Evolutionary conservation across 1,140 invertebrate species (phyloP).

Genomic region (Sycophila sp.): DNA sequence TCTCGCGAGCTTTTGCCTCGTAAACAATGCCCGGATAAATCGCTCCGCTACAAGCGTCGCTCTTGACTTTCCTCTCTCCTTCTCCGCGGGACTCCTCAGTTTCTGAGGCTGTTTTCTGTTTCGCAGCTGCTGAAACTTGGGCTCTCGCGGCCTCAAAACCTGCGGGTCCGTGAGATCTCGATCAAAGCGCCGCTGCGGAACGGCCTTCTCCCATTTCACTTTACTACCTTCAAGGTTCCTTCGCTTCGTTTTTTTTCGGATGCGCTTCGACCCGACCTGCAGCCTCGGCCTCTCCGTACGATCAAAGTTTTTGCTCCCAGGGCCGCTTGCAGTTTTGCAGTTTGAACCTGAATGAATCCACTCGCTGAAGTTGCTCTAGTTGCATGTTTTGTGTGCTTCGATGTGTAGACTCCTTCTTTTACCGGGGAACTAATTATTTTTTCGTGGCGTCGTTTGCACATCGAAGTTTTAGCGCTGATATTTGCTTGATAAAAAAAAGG

Average conservation of each 20-base stretch:
- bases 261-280: background rate
- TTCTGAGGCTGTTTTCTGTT: constrained; percentile 20
- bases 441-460: background rate
- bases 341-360: background rate
- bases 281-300: background rate
- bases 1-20: constrained; percentile 41
- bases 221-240: constrained; percentile 30
- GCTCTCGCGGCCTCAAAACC: background rate
- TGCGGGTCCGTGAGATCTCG: constrained; percentile 13
- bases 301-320: background rate
- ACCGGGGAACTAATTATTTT: background rate
- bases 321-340: background rate
- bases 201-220: background rate
- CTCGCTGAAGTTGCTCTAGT: background rate
- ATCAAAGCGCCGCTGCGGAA: constrained; percentile 22
- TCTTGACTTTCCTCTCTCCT: constrained; percentile 11
- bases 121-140: constrained; percentile 23
- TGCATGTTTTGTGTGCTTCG: background rate
- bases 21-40: constrained; percentile 57
- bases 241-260: constrained; percentile 18
- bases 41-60: constrained; percentile 38
- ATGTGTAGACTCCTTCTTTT: background rate
- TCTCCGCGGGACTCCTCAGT: background rate
- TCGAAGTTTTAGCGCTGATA: too few relatives aligned
- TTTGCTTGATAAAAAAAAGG: too few relatives aligned